Conservation (phyloP, 1,140 invertebrate species). For the Bombus pascuorum region DNA sequence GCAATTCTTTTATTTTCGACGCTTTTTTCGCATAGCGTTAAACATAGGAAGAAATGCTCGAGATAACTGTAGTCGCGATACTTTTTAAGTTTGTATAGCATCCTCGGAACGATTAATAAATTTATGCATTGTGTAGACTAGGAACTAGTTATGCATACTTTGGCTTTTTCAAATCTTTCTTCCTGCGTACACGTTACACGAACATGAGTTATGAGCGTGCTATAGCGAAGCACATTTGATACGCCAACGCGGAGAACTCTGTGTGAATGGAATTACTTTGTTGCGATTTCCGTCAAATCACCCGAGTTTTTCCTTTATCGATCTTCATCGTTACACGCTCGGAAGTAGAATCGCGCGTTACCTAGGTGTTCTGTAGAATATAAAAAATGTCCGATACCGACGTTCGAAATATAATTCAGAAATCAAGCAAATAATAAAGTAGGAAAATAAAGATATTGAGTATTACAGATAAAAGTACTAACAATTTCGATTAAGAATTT, state of each 20-base stretch:
- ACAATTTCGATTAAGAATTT: background rate
- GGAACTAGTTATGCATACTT: background rate
- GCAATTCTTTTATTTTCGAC: background rate
- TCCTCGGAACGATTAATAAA: background rate
- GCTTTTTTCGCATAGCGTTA: background rate
- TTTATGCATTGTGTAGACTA: background rate
- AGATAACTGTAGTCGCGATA: background rate
- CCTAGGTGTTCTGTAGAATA: background rate
- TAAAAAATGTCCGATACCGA: background rate
- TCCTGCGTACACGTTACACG: background rate
- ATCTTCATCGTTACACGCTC: background rate
- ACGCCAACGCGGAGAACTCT: background rate
- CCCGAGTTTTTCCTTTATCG: constrained; percentile 32
- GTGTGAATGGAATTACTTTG: constrained; percentile 19
- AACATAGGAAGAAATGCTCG: background rate
- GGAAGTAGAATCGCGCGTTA: background rate
- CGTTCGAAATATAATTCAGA: no score
- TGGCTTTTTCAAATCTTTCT: background rate
- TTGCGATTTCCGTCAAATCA: background rate
- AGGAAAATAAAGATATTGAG: background rate
- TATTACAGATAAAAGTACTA: background rate
- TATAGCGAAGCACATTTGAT: background rate
- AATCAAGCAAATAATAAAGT: background rate
- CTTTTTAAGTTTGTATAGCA: background rate
- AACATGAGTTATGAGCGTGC: background rate